Base-by-base conservation (phyloP, 92 coral and sea anemone genomes). In the Desmophyllum pertusum region DNA sequence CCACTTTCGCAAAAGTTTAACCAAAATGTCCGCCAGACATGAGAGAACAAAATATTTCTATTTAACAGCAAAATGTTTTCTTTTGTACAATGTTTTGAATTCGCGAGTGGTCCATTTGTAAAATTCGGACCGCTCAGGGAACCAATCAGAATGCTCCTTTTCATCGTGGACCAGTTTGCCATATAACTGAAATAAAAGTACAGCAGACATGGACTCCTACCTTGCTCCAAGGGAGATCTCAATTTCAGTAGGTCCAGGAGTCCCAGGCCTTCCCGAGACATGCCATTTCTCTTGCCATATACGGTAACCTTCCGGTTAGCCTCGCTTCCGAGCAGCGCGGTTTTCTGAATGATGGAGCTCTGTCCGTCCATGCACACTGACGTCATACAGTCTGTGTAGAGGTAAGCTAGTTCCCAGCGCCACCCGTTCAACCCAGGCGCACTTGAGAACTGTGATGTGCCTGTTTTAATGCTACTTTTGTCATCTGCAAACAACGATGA, bases 371-470 rank as follows among this genome's bases (percentile, higher is more conserved):
- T 86, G 74, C 98, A 94, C 1, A 94, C 86, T 33, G 93, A 90
- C 81, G 97, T 91, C 94, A 97, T 93, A 21, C 98, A 90, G 78
- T 97, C 98, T 40, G 93, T 90, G 81, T 90, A 94, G 52, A 90
- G 92, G 78, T 90, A 94, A 25, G 94, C 95, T 66, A 97, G 85
- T 85, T 94, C 97, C 99, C 99, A 97, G 82, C 97, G 92, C 99
- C 99, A 97, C 77, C 96, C 93, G 40, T 79, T 83, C 63, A 92
- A 63, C 9, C 95, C 98, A 25, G 90, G 65, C 42, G 83, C 78
- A 27, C 83, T 92, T 37, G 91, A 76, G 57, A 91, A 61, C 35
- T 86, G 59, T 0, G 98, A 85, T 1, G 98, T 94, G 3, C 67
- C 92, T 11, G 98, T 94, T 67, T 81, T 75, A 4, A 65, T 64